Base-by-base conservation (phyloP, 2,797 vertebrate species). In the Scolopax bukidnonensis region DNA sequence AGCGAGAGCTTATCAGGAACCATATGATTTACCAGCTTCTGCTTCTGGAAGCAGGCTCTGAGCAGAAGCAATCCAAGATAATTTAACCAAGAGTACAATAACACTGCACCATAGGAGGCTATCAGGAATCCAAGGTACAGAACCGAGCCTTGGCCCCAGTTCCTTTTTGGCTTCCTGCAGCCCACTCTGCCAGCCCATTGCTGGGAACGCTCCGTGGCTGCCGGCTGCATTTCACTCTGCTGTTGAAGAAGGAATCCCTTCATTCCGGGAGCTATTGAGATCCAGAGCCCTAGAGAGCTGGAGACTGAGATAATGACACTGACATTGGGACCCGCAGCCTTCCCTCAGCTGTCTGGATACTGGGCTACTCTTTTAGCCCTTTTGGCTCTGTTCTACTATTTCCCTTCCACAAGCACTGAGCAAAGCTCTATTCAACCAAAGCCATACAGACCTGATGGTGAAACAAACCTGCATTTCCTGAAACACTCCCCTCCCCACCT, bases 41-140 rank as follows among this genome's bases (percentile, higher is more conserved):
- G 78, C 69, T 79, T 81, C 71, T 89, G 90, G 68, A 96, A 91
- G 77, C 84, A 67, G 91, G 47, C 40, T 88, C 69, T 41, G 75
- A 79, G 91, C 11, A 4, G 87, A 94, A 94, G 83, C 80, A 96
- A 95, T 95, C 93, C 41, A 23, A 94, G 90, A 80, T 92, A 78
- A 96, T 96, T 95, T 86, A 91, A 90, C 43, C 43, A 69, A 87
- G 65, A 89, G 53, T 54, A 84, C 59, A 93, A 86, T 57, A 94
- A 89, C n/a, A 30, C 63, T 18, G 50, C 77, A 50, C 56, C 25
- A 48, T 4, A 75, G 94, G 82, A 93, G 10, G 51, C 50, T 28
- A 24, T 16, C 33, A 13, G 40, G 81, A 47, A 91, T 47, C 61
- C 1, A 3, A 84, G 77, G 80, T 82, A 89, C 71, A 28, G 67